Evolutionary conservation across 2,113 vertebrate genomes (phyloP).

Genomic region (Eurypyga helias): DNA sequence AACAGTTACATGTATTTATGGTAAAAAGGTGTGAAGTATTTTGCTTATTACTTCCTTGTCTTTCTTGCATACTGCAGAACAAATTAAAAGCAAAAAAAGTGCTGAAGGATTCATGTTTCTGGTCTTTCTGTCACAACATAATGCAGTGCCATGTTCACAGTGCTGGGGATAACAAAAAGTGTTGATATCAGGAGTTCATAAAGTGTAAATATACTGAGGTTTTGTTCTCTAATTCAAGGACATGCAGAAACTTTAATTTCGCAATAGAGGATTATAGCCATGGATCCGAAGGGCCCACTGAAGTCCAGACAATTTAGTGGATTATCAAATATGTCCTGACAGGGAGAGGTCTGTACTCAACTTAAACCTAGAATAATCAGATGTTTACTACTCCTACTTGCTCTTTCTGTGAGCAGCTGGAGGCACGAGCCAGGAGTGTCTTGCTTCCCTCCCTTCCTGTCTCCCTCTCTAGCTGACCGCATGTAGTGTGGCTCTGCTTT

Average conservation of each 20-base stretch:
- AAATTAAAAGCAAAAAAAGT: not conserved
- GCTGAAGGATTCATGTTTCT: not conserved
- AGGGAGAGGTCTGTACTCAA: not conserved
- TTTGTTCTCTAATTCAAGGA: not conserved
- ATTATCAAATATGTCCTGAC: not conserved
- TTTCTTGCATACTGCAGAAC: fast-evolving
- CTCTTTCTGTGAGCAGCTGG: not conserved
- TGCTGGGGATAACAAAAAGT: not conserved
- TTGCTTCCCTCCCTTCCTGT: not conserved
- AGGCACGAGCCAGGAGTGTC: not conserved
- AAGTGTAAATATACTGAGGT: not conserved
- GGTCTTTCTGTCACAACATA: not conserved
- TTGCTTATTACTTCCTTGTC: not conserved
- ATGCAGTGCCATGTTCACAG: not conserved
- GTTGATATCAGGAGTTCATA: not conserved
- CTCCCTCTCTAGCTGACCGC: not conserved
- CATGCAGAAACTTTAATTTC: not conserved
- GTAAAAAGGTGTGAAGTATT: not conserved
- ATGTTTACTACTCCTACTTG: not conserved
- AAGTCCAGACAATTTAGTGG: not conserved
- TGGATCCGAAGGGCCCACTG: not conserved
- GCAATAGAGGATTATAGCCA: not conserved
- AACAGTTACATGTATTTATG: not conserved
- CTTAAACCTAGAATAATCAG: not conserved
- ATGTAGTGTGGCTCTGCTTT: not conserved